These are phyloP conservation scores for Austrolebias charrua DNA, from an alignment of 2,797 vertebrate genomes.

Conservation along the genomic window DNA sequence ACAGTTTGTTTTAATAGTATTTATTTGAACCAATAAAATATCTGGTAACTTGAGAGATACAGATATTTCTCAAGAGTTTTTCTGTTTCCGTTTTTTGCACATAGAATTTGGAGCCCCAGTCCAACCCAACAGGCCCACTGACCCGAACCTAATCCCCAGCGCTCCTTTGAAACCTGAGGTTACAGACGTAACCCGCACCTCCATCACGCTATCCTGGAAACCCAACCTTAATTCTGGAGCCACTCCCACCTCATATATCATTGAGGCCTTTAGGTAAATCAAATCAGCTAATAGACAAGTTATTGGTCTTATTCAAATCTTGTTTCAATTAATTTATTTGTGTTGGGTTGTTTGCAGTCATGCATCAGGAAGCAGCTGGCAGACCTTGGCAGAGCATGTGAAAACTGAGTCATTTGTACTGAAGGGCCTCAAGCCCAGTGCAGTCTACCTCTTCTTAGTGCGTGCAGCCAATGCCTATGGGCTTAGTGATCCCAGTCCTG, in stretches of 20 bases:
- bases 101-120: slow-evolving; percentile 93
- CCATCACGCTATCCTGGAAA: slow-evolving; percentile 91
- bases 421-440: slow-evolving; percentile 92
- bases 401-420: slow-evolving; percentile 90
- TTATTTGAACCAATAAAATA: neutral
- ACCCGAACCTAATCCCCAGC: slow-evolving; percentile 96
- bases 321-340: slow-evolving; percentile 7
- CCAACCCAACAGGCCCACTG: slow-evolving; percentile 93
- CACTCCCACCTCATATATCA: slow-evolving; percentile 95
- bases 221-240: slow-evolving; percentile 94
- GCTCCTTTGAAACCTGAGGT: slow-evolving; percentile 94
- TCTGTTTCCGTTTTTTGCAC: slow-evolving; percentile 38
- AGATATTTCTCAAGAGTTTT: slow-evolving; percentile 3
- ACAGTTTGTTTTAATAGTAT: neutral
- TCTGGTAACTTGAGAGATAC: neutral
- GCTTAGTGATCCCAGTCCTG: slow-evolving; percentile 96
- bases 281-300: slow-evolving; percentile 2
- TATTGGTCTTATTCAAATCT: slow-evolving; percentile 7
- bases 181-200: slow-evolving; percentile 91
- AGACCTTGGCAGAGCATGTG: slow-evolving; percentile 95
- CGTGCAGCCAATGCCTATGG: slow-evolving; percentile 96
- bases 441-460: slow-evolving; percentile 97
- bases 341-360: slow-evolving; percentile 79
- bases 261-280: slow-evolving; percentile 95
- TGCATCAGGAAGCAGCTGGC: slow-evolving; percentile 97